Percentiles rank a stretch among this genome's conserved stretches.
Evolutionary conservation across 2,113 vertebrate genomes (phyloP).

Genomic region (Prinia subflava): DNA sequence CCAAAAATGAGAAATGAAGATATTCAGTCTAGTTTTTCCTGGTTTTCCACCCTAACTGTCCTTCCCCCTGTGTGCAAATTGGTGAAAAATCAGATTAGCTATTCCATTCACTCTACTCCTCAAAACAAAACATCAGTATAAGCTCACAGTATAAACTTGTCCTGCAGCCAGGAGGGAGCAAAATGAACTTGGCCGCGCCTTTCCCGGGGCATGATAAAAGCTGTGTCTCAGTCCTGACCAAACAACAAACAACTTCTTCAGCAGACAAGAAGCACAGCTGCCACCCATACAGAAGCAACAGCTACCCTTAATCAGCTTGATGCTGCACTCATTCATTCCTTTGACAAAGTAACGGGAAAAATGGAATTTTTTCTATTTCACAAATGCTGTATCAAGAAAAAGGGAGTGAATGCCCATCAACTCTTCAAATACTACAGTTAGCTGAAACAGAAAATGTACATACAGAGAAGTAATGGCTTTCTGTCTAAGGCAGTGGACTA

Average conservation of each 20-base stretch:
- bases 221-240: not conserved
- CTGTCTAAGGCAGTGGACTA: not conserved
- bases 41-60: not conserved
- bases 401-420: not conserved
- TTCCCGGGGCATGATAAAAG: not conserved
- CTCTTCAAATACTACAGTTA: not conserved
- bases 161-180: not conserved
- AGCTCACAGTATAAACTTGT: not conserved
- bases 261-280: not conserved
- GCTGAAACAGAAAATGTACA: not conserved
- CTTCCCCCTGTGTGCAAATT: not conserved
- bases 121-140: not conserved
- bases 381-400: not conserved
- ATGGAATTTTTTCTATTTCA: not conserved
- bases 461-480: not conserved
- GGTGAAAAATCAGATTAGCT: not conserved
- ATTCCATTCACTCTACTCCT: not conserved
- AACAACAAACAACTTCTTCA: not conserved
- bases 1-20: not conserved
- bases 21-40: not conserved
- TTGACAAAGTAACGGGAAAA: not conserved
- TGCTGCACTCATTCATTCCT: not conserved
- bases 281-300: not conserved
- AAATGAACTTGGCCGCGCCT: not conserved
- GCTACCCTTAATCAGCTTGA: not conserved